Conservation (phyloP, 2,888 invertebrate genomes). For the Nephrotoma flavescens region DNA sequence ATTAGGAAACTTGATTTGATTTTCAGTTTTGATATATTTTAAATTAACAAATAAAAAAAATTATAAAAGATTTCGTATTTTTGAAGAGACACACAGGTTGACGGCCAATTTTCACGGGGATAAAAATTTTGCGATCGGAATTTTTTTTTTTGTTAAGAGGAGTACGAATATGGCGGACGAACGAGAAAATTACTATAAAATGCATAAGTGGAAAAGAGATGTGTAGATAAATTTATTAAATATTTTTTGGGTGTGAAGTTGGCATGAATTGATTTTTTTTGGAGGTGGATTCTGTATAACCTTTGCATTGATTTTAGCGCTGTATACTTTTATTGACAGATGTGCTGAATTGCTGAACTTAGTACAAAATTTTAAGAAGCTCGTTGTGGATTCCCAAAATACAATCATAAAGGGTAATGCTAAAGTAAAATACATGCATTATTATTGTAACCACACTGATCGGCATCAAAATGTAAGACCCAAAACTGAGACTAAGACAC, state of each 20-base stretch:
- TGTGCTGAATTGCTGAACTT: no score
- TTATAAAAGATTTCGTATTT: not conserved
- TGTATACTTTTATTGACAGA: not conserved
- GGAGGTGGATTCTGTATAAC: not conserved
- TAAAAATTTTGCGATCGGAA: constrained; percentile 3
- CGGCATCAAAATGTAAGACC: no score
- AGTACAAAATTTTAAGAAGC: no score
- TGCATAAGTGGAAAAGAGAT: not conserved
- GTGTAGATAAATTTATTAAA: not conserved
- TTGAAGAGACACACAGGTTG: constrained; percentile 1
- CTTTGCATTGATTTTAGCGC: not conserved
- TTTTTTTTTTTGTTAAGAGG: not conserved
- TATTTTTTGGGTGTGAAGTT: not conserved
- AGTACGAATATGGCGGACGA: constrained; percentile 1
- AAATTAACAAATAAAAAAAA: not conserved
- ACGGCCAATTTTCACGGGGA: constrained; percentile 4
- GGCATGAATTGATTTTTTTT: not conserved
- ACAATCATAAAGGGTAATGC: no score
- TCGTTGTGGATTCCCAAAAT: no score
- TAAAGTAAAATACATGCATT: no score
- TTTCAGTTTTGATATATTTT: not conserved
- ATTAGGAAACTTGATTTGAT: not conserved
- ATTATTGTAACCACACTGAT: no score
- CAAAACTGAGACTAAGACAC: no score
- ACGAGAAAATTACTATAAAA: not conserved